Conservation (phyloP, 2,888 invertebrate species). For the Cerceris ruficornis region DNA sequence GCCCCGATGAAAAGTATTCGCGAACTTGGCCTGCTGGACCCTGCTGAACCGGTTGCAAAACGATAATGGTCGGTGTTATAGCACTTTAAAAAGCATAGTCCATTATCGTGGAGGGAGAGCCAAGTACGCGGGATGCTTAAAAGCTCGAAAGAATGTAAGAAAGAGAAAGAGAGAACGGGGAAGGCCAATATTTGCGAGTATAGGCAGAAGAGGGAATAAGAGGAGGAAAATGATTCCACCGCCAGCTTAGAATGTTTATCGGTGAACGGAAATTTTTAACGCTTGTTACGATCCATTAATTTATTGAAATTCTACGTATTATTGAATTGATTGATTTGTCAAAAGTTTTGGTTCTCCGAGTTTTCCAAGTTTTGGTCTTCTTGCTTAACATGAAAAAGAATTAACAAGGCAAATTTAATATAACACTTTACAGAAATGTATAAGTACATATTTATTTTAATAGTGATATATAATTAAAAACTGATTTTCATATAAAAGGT, state of each 20-base stretch:
- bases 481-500: too few relatives aligned
- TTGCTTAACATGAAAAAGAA: too few relatives aligned
- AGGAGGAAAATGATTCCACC: constrained; percentile 19
- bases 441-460: too few relatives aligned
- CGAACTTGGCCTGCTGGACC: constrained; percentile 30
- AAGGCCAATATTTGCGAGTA: constrained; percentile 9
- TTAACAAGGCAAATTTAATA: too few relatives aligned
- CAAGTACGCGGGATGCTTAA: constrained; percentile 64
- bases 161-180: constrained; percentile 19
- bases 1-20: constrained; percentile 18
- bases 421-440: too few relatives aligned
- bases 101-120: constrained; percentile 65
- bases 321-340: too few relatives aligned
- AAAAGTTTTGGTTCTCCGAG: too few relatives aligned
- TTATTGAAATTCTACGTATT: neutral
- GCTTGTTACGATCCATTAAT: neutral
- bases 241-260: constrained; percentile 22
- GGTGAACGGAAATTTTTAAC: constrained; percentile 6
- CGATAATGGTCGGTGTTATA: constrained; percentile 66
- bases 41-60: constrained; percentile 58
- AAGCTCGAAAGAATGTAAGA: constrained; percentile 54
- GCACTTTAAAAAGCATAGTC: constrained; percentile 66
- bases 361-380: too few relatives aligned
- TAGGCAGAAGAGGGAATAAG: constrained; percentile 11
- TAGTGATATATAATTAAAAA: too few relatives aligned